Conservation (phyloP, 1,140 invertebrate genomes). For the Ips nitidus region DNA sequence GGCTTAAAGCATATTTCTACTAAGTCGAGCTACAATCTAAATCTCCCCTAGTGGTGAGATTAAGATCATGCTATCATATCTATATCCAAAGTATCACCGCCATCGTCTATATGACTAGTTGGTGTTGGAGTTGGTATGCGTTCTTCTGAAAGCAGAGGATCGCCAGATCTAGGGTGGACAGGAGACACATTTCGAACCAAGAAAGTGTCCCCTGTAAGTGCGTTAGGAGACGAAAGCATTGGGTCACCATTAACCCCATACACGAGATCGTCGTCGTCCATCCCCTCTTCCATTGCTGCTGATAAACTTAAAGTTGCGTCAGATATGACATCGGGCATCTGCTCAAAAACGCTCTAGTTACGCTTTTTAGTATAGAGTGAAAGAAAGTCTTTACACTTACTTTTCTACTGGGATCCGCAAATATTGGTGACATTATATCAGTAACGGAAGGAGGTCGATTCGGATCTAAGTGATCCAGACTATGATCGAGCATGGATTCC, state of each 20-base stretch:
- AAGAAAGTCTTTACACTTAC: slow-evolving; percentile 37
- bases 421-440: slow-evolving; percentile 46
- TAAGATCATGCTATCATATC: slow-evolving; percentile 53
- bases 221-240: slow-evolving; percentile 56
- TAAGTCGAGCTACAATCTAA: slow-evolving; percentile 28
- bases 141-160: slow-evolving; percentile 46
- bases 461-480: slow-evolving; percentile 49
- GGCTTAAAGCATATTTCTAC: slow-evolving; percentile 10
- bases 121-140: slow-evolving; percentile 47
- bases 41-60: slow-evolving; percentile 26
- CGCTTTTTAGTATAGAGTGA: slow-evolving; percentile 15
- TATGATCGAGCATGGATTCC: slow-evolving; percentile 36
- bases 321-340: slow-evolving; percentile 61
- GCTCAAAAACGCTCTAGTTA: neutral
- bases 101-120: slow-evolving; percentile 51
- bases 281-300: slow-evolving; percentile 75
- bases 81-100: slow-evolving; percentile 50
- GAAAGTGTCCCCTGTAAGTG: slow-evolving; percentile 45
- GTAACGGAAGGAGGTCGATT: slow-evolving; percentile 51
- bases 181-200: slow-evolving; percentile 39
- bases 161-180: slow-evolving; percentile 42
- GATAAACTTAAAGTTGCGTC: slow-evolving; percentile 65
- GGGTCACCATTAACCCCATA: slow-evolving; percentile 64
- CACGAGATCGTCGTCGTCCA: slow-evolving; percentile 76
- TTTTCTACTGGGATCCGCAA: slow-evolving; percentile 50